These are phyloP conservation scores for Tetranychus urticae DNA, from an alignment of 1,140 invertebrate species.

Conservation along the genomic window DNA sequence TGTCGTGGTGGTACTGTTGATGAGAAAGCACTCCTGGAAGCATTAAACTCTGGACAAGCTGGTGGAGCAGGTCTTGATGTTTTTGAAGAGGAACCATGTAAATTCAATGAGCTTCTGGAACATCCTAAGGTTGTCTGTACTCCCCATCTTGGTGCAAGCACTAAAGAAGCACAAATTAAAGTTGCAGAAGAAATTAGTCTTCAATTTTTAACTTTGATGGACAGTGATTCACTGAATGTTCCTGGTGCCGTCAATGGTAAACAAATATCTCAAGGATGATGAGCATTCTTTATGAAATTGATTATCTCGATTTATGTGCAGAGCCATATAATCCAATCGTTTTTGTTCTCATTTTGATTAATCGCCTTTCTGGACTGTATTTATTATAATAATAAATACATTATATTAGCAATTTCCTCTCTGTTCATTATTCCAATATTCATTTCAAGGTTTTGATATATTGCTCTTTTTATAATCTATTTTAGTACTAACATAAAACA, in stretches of 20 bases:
- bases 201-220: constrained; percentile 56
- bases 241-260: not conserved
- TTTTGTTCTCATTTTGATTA: too few species aligned
- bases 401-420: too few species aligned
- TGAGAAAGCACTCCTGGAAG: constrained; percentile 22
- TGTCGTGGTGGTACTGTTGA: constrained; percentile 83
- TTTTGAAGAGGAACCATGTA: constrained; percentile 43
- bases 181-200: constrained; percentile 85
- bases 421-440: too few species aligned
- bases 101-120: constrained; percentile 23
- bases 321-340: too few species aligned
- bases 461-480: too few species aligned
- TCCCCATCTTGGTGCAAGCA: constrained; percentile 83
- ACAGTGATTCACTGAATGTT: constrained; percentile 16
- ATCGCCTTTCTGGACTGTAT: too few species aligned
- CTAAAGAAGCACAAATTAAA: constrained; percentile 68
- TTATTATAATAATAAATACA: too few species aligned
- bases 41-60: constrained; percentile 39
- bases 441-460: too few species aligned
- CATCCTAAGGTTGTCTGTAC: constrained; percentile 64
- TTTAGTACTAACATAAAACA: too few species aligned
- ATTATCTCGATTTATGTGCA: too few species aligned
- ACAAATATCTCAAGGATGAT: not conserved
- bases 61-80: constrained; percentile 82
- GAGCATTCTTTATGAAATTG: too few species aligned